Base-by-base conservation (phyloP, 2,888 invertebrate genomes). In the Panorpa germanica region DNA sequence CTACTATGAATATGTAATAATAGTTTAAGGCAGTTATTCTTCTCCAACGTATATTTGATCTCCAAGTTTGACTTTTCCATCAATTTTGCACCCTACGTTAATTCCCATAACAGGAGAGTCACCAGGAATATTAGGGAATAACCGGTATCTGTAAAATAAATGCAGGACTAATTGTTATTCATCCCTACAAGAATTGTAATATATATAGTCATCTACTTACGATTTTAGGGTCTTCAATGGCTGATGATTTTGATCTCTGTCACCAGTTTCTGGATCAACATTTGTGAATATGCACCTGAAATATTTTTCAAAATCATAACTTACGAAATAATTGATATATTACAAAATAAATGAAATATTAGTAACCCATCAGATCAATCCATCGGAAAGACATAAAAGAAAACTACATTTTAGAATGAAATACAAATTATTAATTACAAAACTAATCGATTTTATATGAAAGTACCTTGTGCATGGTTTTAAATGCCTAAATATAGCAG, bases 261-360 rank as follows among this genome's bases (percentile, higher is more conserved):
- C 52, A 3, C 70, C 76, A 1, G 68, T 70, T 37, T 66, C 63
- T 2, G 70, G 69, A 45, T 77, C 64, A 2, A 77, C 63, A 1
- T 74, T 76, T 2, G 74, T 72, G 35, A 77, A 45, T n/a, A 73
- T 52, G 44, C 80, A 80, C 39, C 73, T 70, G 40, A 38, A 47
- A 48, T 53, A 35, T 34, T 28, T 31, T 27, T 19, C 34, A 28
- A 32, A 29, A 32, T 25, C 18, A 16, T n/a, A 25, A 33, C 15
- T 18, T 29, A 22, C 16, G 16, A 21, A 19, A 26, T 16, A 20
- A 26, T 3, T 20, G 8, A n/a, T 25, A n/a, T 24, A 24, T 16
- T 12, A 31, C 16, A 29, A 16, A 20, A 15, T 17, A 20, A 9
- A 3, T 33, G 19, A 14, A 32, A 29, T 16, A 25, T 25, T 10